These are phyloP conservation scores for Meleagris gallopavo DNA, from an alignment of 2,113 vertebrate species.

Conservation along the genomic window DNA sequence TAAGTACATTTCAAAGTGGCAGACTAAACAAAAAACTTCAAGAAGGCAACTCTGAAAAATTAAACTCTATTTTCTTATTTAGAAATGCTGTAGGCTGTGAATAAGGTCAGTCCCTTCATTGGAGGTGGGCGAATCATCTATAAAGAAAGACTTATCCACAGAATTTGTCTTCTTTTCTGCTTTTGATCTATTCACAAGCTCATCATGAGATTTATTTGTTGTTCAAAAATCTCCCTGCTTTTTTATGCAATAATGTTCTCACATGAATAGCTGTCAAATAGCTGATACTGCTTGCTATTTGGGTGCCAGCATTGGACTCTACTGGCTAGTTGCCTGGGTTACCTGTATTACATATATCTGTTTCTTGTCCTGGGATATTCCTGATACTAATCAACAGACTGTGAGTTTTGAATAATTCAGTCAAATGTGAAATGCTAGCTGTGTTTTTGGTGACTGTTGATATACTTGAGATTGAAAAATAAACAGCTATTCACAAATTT, in stretches of 20 bases:
- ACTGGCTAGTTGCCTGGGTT: constrained; percentile 57
- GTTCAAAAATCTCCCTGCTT: constrained; percentile 30
- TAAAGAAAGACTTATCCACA: constrained; percentile 28
- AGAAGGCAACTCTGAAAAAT: constrained; percentile 43
- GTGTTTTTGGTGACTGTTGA: background rate
- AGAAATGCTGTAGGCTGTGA: constrained; percentile 30
- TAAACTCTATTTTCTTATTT: constrained; percentile 48
- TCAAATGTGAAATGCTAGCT: constrained; percentile 40
- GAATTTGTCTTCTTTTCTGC: constrained; percentile 51
- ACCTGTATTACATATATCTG: constrained; percentile 29
- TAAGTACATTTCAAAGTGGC: constrained; percentile 42
- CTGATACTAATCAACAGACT: constrained; percentile 11
- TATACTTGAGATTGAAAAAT: constrained; percentile 32
- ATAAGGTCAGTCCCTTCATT: constrained; percentile 44
- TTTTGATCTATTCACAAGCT: constrained; percentile 59
- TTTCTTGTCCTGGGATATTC: constrained; percentile 19
- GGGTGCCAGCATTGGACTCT: background rate
- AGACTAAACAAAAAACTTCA: constrained; percentile 20
- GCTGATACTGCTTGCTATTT: background rate
- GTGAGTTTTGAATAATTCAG: constrained; percentile 55
- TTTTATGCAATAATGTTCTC: constrained; percentile 12
- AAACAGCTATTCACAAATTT: background rate
- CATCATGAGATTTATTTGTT: constrained; percentile 63
- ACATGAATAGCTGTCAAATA: constrained; percentile 35
- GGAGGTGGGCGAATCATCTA: background rate